These are phyloP conservation scores for Avahi laniger DNA, from an alignment of 2,797 vertebrate genomes.

Conservation along the genomic window DNA sequence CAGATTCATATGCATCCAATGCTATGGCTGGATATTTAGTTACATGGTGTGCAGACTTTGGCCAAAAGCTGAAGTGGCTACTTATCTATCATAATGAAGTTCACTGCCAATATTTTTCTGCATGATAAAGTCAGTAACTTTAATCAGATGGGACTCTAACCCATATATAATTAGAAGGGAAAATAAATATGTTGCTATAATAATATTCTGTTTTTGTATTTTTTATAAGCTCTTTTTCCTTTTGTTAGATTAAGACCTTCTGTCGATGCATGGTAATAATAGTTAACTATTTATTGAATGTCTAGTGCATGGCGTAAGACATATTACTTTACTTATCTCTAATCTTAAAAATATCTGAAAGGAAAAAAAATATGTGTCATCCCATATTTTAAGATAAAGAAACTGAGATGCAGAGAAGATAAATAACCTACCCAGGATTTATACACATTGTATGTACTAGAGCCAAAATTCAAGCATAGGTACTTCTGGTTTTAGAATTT, in stretches of 20 bases:
- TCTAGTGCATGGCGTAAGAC: neutral
- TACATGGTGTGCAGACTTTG: constrained; percentile 40
- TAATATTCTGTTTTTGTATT: neutral
- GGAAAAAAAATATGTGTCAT: neutral
- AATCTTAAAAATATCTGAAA: neutral
- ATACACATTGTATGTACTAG: neutral
- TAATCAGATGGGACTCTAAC: constrained; percentile 42
- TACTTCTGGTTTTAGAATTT: constrained; percentile 8
- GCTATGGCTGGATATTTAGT: constrained; percentile 32
- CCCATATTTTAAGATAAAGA: neutral
- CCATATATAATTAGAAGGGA: constrained; percentile 23
- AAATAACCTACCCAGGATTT: neutral
- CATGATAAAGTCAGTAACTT: constrained; percentile 16
- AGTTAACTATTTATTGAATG: neutral
- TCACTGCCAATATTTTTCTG: constrained; percentile 12
- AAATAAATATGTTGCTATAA: constrained; percentile 16
- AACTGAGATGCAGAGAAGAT: neutral
- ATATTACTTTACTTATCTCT: neutral
- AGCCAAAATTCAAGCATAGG: neutral
- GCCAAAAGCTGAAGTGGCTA: constrained; percentile 34
- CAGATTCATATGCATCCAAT: neutral
- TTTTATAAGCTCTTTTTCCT: constrained; percentile 7
- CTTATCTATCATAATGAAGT: constrained; percentile 1
- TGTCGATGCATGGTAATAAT: neutral
- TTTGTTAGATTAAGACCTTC: constrained; percentile 27